These are phyloP conservation scores for Pycnonotus jocosus DNA, from an alignment of 2,113 vertebrate genomes.

Conservation along the genomic window DNA sequence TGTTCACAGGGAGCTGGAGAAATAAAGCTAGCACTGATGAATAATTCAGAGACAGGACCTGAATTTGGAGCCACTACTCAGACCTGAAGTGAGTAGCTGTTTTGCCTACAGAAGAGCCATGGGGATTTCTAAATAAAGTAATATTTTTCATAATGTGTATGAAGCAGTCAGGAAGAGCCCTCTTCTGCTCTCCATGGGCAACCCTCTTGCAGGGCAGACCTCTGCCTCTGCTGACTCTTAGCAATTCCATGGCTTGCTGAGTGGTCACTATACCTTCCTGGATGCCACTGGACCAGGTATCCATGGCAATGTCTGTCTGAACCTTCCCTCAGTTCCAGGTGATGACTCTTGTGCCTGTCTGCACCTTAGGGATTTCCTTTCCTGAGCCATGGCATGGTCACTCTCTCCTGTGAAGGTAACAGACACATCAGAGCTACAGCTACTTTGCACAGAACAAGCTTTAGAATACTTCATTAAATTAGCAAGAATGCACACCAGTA, in stretches of 20 bases:
- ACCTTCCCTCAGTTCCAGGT: background rate
- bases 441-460: background rate
- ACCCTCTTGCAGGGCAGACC: background rate
- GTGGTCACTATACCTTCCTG: background rate
- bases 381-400: background rate
- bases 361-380: background rate
- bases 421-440: background rate
- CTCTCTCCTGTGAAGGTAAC: background rate
- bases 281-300: background rate
- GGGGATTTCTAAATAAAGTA: background rate
- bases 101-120: background rate
- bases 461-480: background rate
- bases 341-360: background rate
- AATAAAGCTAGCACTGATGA: background rate
- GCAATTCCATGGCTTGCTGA: background rate
- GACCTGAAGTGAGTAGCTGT: background rate
- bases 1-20: background rate
- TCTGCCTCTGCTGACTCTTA: background rate
- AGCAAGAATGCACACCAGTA: background rate
- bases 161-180: background rate
- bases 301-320: background rate
- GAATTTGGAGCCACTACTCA: background rate
- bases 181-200: background rate
- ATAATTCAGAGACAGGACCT: constrained; percentile 1
- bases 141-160: background rate